phyloP scores from a whole-genome alignment of 2,113 vertebrate genomes.

The Rissa tridactyla region DNA sequence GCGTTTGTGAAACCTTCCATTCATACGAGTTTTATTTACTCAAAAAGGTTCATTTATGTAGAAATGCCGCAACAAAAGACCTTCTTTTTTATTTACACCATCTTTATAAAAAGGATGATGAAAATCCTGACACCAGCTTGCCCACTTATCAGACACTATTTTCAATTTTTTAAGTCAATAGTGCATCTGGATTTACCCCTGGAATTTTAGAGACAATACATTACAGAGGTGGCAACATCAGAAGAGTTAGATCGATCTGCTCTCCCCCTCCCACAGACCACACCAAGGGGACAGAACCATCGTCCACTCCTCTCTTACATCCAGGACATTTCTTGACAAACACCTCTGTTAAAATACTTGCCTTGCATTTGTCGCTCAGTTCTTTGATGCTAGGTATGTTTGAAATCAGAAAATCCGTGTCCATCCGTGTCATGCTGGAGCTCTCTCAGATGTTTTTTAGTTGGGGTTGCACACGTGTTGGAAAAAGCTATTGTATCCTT shows the following conservation, averaged over 20 bases:
- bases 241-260: not conserved
- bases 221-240: not conserved
- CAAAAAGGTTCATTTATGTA: not conserved
- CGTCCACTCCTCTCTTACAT: not conserved
- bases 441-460: not conserved
- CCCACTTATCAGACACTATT: rapidly evolving
- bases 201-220: not conserved
- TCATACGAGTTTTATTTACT: not conserved
- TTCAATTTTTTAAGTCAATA: not conserved
- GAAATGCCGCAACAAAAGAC: not conserved
- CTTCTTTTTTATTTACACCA: not conserved
- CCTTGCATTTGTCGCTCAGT: not conserved
- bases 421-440: not conserved
- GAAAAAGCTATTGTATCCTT: not conserved
- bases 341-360: not conserved
- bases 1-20: not conserved
- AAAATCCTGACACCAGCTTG: not conserved
- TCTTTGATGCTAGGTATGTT: not conserved
- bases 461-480: not conserved
- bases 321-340: not conserved
- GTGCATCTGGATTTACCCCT: not conserved
- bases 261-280: not conserved
- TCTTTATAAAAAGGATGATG: not conserved
- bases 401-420: not conserved
- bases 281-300: not conserved